phyloP scores from a whole-genome alignment of 2,113 vertebrate genomes.

The Dromiciops gliroides region DNA sequence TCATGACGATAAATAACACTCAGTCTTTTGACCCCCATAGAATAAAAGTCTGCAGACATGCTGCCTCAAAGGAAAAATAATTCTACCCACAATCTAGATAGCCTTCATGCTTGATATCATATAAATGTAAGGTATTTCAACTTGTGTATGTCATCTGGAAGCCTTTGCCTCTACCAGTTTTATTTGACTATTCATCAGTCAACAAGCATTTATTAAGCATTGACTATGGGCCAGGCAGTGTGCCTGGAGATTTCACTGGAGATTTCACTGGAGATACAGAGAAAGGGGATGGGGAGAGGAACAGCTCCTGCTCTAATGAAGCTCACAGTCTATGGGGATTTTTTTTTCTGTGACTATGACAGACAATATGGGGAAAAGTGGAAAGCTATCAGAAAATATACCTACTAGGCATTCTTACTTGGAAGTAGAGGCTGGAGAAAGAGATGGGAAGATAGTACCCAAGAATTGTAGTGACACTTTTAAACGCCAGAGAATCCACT shows the following conservation, averaged over 20 bases:
- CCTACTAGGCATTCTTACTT: not conserved
- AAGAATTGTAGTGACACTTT: not conserved
- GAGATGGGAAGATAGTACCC: not conserved
- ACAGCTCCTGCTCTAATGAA: not conserved
- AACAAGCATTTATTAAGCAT: not conserved
- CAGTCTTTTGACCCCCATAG: slow-evolving; percentile 34
- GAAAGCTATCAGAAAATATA: not conserved
- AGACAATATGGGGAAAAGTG: not conserved
- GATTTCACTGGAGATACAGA: not conserved
- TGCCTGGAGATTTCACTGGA: not conserved
- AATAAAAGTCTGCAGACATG: slow-evolving; percentile 57
- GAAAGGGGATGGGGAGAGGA: not conserved
- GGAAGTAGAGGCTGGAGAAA: not conserved
- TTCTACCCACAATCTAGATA: not conserved
- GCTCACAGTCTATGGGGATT: not conserved
- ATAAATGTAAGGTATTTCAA: not conserved
- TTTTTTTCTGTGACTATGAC: not conserved
- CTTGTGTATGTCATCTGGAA: not conserved
- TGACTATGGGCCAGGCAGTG: not conserved
- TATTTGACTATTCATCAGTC: not conserved
- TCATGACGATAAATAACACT: slow-evolving; percentile 65
- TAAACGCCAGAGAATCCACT: slow-evolving; percentile 16
- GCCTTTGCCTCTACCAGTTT: not conserved
- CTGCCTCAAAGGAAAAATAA: slow-evolving; percentile 49
- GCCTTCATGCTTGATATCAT: not conserved